These are phyloP conservation scores for Paramormyrops kingsleyae DNA, from an alignment of 2,113 vertebrate genomes.

Conservation along the genomic window DNA sequence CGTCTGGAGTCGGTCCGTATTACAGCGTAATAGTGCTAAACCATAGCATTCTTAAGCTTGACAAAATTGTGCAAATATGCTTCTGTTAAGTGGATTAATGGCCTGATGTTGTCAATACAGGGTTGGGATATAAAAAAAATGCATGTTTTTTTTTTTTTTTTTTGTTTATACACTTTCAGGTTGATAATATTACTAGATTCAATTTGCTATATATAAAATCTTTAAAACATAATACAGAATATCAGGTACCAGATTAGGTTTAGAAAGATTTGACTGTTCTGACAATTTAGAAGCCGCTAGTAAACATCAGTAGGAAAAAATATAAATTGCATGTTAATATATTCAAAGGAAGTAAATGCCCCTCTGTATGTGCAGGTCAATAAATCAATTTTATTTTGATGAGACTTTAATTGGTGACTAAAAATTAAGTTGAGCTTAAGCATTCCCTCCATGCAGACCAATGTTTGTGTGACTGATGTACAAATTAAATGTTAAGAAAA, in stretches of 20 bases:
- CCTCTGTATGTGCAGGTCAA: neutral
- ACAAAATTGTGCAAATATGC: neutral
- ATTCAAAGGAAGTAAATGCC: neutral
- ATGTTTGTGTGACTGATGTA: neutral
- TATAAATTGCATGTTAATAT: neutral
- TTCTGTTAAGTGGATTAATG: conserved; percentile 2
- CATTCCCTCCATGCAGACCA: neutral
- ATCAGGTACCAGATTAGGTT: neutral
- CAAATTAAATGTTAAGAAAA: neutral
- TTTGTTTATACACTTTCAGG: neutral
- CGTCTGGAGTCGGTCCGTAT: neutral
- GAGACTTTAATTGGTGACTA: neutral
- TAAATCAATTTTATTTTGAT: neutral
- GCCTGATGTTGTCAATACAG: neutral
- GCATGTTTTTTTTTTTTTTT: neutral
- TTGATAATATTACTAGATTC: neutral
- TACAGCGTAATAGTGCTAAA: neutral
- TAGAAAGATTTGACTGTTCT: neutral
- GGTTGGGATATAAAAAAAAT: neutral
- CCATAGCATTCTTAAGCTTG: neutral
- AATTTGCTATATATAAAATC: neutral
- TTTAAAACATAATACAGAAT: neutral
- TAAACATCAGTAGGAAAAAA: neutral
- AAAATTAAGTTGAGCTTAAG: neutral
- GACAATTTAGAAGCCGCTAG: neutral